phyloP scores from a whole-genome alignment of 2,888 invertebrate species.

The Dioctria linearis region DNA sequence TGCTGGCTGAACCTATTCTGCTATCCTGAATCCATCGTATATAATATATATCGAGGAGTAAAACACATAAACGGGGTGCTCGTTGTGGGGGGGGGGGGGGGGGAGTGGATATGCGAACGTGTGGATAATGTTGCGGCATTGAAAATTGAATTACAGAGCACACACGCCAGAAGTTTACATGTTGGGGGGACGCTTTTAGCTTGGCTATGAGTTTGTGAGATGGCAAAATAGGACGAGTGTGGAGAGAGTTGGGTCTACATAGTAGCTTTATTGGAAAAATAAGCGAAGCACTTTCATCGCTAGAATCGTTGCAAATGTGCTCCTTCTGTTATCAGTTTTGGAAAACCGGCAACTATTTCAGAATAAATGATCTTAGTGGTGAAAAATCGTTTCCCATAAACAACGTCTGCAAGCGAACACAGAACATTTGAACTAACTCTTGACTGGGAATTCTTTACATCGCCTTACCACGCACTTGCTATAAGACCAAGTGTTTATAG shows the following conservation, averaged over 20 bases:
- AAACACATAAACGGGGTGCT: neutral
- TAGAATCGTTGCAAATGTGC: neutral
- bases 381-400: slow-evolving; percentile 38
- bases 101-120: slow-evolving; percentile 24
- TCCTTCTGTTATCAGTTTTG: neutral
- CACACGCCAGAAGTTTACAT: neutral
- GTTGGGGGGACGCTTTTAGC: neutral
- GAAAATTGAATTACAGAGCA: slow-evolving; percentile 51
- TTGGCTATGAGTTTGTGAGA: neutral
- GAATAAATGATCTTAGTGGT: no score
- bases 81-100: neutral
- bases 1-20: no score
- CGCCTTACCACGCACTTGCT: slow-evolving; percentile 24
- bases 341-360: no score
- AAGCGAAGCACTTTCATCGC: slow-evolving; percentile 26
- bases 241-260: neutral
- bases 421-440: neutral
- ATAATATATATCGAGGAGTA: neutral
- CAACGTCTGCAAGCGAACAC: neutral
- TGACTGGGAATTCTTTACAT: neutral
- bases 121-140: slow-evolving; percentile 48
- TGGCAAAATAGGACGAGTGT: neutral
- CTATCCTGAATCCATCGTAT: slow-evolving; percentile 5
- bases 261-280: slow-evolving; percentile 1
- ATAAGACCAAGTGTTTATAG: slow-evolving; percentile 7